Evolutionary conservation across 2,113 vertebrate genomes (phyloP), one percentile per base, ranked within the genome.

Genomic region (Channa maculata): DNA sequence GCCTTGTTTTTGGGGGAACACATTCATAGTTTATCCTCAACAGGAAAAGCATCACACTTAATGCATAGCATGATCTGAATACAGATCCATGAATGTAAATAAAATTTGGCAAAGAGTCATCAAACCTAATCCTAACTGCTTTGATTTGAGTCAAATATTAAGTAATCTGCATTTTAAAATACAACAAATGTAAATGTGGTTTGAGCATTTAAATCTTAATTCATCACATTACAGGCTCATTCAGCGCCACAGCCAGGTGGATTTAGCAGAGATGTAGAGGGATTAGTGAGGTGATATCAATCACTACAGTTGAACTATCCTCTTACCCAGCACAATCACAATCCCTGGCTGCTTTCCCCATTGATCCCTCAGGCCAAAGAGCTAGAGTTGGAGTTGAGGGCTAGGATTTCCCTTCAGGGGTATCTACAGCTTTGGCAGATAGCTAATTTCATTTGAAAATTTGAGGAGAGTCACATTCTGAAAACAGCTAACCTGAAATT

Each of bases 241-340:
- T 88, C 79, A 79, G 71, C 79, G 82, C 70, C 69, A 63, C 86
- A 88, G 87, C 68, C 74, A 83, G 90, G 85, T 91, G 89, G 91
- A 90, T 93, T 93, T 94, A 81, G 83, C 64, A 65, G 72, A 86
- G 90, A 91, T 88, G 77, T 77, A 61, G 82, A 58, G 70, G 89
- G 91, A 94, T 93, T 93, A 93, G 77, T 82, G 86, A 88, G 67
- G 80, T 76, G 86, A 91, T 92, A 92, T 92, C 88, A 92, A 88
- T 93, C 90, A 84, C 84, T 83, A 80, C 85, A 78, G 89, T 77
- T 91, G 85, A 93, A 92, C 80, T 72, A 79, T 76, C 76, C 82
- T 69, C 76, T 91, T 84, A 91, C 91, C 89, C 82, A 80, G 79
- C 88, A 83, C 79, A 75, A 86, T 92, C 87, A 81, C 83, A 89